Evolutionary conservation across 2,113 vertebrate species (phyloP).

Genomic region (Syngnathus scovelli): DNA sequence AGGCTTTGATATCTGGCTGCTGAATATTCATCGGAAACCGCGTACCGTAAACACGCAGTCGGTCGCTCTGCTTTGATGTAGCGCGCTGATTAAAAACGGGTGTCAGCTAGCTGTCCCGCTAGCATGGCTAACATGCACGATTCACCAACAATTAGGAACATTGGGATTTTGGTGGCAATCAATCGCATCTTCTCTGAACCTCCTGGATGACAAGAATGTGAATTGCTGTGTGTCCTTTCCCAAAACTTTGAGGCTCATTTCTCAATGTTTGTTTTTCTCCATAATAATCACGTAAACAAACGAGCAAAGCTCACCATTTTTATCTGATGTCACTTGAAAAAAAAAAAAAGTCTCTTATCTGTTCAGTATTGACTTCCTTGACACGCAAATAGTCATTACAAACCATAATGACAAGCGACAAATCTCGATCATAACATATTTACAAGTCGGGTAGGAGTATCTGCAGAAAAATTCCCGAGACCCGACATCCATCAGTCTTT

Average conservation of each 20-base stretch:
- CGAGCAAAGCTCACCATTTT: not conserved
- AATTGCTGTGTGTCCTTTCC: not conserved
- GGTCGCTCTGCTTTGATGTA: conserved; percentile 1
- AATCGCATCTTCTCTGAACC: too few relatives aligned
- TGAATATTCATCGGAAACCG: conserved; percentile 1
- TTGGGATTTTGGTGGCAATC: too few relatives aligned
- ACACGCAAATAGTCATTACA: not conserved
- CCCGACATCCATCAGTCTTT: not conserved
- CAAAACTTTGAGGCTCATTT: not conserved
- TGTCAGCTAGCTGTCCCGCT: not conserved
- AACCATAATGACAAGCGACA: conserved; percentile 1
- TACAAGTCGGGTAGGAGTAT: not conserved
- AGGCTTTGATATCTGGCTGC: conserved; percentile 2
- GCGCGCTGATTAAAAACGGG: not conserved
- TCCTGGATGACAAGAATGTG: too few relatives aligned
- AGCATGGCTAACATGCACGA: not conserved
- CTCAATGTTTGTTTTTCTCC: not conserved
- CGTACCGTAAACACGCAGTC: not conserved
- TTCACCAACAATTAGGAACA: not conserved
- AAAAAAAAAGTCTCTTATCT: not conserved
- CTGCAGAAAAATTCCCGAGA: not conserved
- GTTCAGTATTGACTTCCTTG: not conserved
- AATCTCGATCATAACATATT: conserved; percentile 1
- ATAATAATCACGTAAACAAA: not conserved
- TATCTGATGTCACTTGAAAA: not conserved